Evolutionary conservation across 2,797 vertebrate species (phyloP).

Genomic region (Trichosurus vulpecula): DNA sequence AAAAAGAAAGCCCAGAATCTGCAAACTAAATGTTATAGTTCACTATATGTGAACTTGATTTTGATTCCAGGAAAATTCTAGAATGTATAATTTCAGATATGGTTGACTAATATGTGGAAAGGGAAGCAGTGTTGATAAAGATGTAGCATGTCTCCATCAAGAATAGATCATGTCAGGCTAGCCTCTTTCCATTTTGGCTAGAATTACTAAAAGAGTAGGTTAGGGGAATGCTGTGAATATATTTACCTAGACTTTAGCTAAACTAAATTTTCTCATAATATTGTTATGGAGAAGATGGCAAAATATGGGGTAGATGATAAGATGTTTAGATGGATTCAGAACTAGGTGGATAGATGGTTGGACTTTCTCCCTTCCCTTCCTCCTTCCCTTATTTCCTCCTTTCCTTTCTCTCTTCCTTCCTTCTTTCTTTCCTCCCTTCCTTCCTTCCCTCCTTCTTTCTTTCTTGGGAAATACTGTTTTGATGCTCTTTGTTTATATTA

Average conservation of each 20-base stretch:
- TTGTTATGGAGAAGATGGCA: not conserved
- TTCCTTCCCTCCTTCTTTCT: not conserved
- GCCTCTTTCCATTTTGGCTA: not conserved
- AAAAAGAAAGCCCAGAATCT: not conserved
- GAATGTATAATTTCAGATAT: not conserved
- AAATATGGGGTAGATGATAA: not conserved
- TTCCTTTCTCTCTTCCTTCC: not conserved
- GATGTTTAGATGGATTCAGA: not conserved
- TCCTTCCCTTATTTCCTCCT: not conserved
- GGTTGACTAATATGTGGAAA: not conserved
- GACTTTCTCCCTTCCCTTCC: constrained; percentile 15
- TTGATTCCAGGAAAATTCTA: not conserved
- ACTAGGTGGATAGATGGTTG: not conserved
- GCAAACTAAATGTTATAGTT: not conserved
- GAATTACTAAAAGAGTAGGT: not conserved
- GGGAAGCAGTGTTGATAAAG: not conserved
- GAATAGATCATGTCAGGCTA: not conserved
- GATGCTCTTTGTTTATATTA: no score
- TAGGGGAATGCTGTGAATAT: not conserved
- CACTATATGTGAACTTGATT: not conserved
- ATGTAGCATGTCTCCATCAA: not conserved
- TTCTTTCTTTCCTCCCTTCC: not conserved
- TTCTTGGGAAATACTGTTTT: no score
- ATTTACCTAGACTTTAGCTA: not conserved
- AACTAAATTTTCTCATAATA: not conserved